phyloP scores from a whole-genome alignment of 2,113 vertebrate genomes.

The Datnioides undecimradiatus region DNA sequence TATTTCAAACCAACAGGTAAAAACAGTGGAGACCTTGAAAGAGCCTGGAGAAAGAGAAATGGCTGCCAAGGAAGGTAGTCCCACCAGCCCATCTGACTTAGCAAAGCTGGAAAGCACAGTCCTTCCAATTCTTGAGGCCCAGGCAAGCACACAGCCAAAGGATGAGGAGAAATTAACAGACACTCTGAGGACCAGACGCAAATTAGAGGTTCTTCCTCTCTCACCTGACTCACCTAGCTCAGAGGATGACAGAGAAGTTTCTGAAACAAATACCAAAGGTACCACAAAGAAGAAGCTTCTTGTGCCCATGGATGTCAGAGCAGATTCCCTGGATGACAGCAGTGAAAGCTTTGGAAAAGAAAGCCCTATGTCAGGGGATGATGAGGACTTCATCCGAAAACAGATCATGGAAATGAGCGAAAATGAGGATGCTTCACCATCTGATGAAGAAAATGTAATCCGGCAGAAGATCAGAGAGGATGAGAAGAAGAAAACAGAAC shows the following conservation, averaged over 20 bases:
- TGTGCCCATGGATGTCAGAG: conserved; percentile 82
- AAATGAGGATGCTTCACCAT: conserved; percentile 94
- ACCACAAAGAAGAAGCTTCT: conserved; percentile 82
- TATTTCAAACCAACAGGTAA: conserved; percentile 84
- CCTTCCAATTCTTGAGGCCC: conserved; percentile 94
- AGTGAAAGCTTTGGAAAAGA: conserved; percentile 93
- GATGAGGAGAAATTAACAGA: conserved; percentile 74
- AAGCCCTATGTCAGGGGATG: conserved; percentile 92
- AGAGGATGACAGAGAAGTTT: conserved; percentile 86
- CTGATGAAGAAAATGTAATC: conserved; percentile 89
- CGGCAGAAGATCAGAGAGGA: conserved; percentile 87
- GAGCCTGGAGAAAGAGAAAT: conserved; percentile 84
- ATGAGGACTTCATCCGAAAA: conserved; percentile 94
- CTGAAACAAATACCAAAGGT: conserved; percentile 74
- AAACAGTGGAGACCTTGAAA: conserved; percentile 80
- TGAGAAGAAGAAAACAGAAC: conserved; percentile 81
- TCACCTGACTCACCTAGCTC: conserved; percentile 86
- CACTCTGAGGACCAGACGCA: conserved; percentile 83
- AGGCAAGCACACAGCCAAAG: conserved; percentile 83
- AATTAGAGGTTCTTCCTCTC: conserved; percentile 85
- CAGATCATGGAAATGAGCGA: conserved; percentile 97
- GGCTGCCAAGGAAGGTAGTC: conserved; percentile 86
- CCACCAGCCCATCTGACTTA: conserved; percentile 92
- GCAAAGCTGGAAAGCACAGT: conserved; percentile 95
- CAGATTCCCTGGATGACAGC: conserved; percentile 94